Evolutionary conservation across 2,888 invertebrate species (phyloP), one percentile per base, ranked within the genome.

Genomic region (Agonopterix alstromeriana): DNA sequence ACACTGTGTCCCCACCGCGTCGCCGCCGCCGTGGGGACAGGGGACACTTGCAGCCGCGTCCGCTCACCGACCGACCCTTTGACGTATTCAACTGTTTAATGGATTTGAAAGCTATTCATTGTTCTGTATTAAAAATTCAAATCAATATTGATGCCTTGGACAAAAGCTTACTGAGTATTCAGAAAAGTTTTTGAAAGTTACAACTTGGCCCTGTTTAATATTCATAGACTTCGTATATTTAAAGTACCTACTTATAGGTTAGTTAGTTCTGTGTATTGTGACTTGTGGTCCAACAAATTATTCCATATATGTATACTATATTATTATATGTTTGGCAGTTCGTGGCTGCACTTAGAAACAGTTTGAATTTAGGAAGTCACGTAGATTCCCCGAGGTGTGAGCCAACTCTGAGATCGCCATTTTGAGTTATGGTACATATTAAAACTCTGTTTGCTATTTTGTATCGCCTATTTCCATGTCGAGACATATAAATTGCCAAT

Each of bases 81-180:
- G 76, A 79, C 75, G 65, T 69, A 63, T 66, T 66, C 73, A 67
- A 72, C 73, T 73, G 70, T 72, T 73, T 75, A 79, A 82, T 78
- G 79, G 67, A 67, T 77, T 79, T 81, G 77, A 82, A 82, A 82
- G 80, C 77, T 60, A 81, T 81, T 76, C 75, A 76, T 68, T 77
- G 77, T 75, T 65, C 59, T 56, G 52, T 49, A 60, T 72, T 70
- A 27, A 27, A 27, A 27, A 27, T 27, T 27, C 27, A 27, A 27
- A 14, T 14, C 1, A 27, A 27, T 3, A 27, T 27, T 27, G 14
- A 2, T 14, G 14, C 14, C 14, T 14, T 2, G 27, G 7, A 27
- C 27, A 27, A 27, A 27, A 27, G 27, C 7, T 27, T 27, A 3
- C 27, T 27, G 27, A 27, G 27, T 27, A 5, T 3, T 27, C 27